A percentile compares a stretch with the other conserved stretches of the same genome.
These are phyloP conservation scores for Poeciliopsis occidentalis DNA, from an alignment of 2,113 vertebrate genomes.

Conservation along the genomic window DNA sequence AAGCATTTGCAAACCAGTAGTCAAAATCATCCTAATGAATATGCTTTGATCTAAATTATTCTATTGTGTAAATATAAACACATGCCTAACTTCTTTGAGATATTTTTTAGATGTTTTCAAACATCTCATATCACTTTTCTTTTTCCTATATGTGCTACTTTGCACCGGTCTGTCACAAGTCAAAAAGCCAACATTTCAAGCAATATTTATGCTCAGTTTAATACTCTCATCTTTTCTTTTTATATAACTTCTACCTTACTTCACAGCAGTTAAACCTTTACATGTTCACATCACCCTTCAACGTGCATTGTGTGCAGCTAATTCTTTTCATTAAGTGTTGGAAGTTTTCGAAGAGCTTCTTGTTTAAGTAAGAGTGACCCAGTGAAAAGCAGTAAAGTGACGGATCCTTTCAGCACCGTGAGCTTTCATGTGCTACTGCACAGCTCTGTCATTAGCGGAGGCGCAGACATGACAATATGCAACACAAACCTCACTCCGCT, in stretches of 20 bases:
- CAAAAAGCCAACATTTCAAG: not conserved
- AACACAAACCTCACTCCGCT: constrained; percentile 3
- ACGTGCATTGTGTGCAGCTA: no score
- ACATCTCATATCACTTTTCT: no score
- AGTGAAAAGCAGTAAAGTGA: constrained; percentile 29
- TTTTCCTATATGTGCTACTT: not conserved
- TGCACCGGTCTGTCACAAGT: not conserved
- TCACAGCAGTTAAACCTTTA: constrained; percentile 1
- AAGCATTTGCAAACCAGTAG: no score
- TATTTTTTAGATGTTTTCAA: no score
- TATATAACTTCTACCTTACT: constrained; percentile 13
- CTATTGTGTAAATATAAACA: no score
- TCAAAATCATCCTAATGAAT: not conserved
- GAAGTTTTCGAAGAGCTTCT: constrained; percentile 14
- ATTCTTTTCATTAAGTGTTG: constrained; percentile 2
- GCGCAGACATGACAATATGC: constrained; percentile 12
- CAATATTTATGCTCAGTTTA: not conserved
- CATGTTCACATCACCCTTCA: constrained; percentile 4
- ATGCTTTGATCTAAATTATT: not conserved
- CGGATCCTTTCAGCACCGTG: constrained; percentile 29
- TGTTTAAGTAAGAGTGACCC: constrained; percentile 45
- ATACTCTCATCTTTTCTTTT: not conserved
- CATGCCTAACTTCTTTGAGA: no score
- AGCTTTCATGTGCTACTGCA: constrained; percentile 46
- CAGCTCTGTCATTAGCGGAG: constrained; percentile 59